These are phyloP conservation scores for Cerceris rybyensis DNA, from an alignment of 2,888 invertebrate genomes.

Conservation along the genomic window DNA sequence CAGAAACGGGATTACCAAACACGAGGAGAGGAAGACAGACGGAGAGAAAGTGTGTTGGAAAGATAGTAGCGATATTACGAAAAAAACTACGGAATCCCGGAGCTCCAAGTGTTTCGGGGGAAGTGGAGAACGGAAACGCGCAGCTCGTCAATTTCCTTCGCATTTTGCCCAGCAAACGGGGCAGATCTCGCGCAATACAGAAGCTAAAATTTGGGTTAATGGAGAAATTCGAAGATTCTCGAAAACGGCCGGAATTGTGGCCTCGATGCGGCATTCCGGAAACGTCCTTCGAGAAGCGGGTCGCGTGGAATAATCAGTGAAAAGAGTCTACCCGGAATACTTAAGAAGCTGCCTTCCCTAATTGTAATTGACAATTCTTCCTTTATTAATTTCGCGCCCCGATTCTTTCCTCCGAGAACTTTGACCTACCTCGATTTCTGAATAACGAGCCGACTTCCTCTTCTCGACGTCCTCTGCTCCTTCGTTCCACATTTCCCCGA, in stretches of 20 bases:
- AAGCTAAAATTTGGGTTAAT: too few species aligned
- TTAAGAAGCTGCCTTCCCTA: not conserved
- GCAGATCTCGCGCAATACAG: too few species aligned
- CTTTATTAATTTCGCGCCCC: not conserved
- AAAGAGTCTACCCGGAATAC: not conserved
- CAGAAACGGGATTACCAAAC: slow-evolving; percentile 21
- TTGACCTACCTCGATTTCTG: slow-evolving; percentile 7
- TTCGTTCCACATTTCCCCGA: too few species aligned
- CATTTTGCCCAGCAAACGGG: too few species aligned
- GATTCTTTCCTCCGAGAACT: not conserved
- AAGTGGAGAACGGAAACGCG: not conserved
- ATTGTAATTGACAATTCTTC: slow-evolving; percentile 23
- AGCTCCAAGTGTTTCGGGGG: not conserved
- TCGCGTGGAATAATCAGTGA: not conserved
- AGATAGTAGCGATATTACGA: not conserved
- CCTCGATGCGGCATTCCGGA: too few species aligned
- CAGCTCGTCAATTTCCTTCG: not conserved
- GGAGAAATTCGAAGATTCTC: too few species aligned
- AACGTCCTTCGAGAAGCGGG: too few species aligned
- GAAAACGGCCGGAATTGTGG: too few species aligned
- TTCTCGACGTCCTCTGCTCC: too few species aligned
- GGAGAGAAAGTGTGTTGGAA: not conserved
- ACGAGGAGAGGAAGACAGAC: slow-evolving; percentile 21
- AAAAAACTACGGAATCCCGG: not conserved
- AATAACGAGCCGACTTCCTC: slow-evolving; percentile 8